These are phyloP conservation scores for Antennarius striatus DNA, from an alignment of 2,113 vertebrate genomes.

Conservation along the genomic window DNA sequence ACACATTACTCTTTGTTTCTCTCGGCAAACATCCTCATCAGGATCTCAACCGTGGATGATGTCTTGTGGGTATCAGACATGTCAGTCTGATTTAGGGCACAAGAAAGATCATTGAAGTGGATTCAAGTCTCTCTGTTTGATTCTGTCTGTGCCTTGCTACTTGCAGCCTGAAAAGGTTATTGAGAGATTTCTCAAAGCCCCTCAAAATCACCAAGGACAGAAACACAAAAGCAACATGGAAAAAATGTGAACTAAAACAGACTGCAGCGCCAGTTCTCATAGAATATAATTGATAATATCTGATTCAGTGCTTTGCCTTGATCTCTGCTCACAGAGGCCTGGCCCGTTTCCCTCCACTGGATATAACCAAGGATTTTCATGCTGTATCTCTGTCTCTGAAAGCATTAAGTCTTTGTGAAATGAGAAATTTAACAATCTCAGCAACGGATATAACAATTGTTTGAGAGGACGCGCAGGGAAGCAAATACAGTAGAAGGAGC, in stretches of 20 bases:
- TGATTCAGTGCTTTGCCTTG: constrained; percentile 33
- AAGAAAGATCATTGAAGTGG: constrained; percentile 5
- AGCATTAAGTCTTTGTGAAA: constrained; percentile 21
- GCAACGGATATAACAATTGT: constrained; percentile 21
- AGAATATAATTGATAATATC: constrained; percentile 43
- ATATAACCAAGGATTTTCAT: constrained; percentile 6
- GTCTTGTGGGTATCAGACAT: constrained; percentile 40
- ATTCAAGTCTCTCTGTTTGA: background rate
- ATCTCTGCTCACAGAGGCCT: constrained; percentile 32
- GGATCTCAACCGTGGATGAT: constrained; percentile 32
- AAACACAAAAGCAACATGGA: constrained; percentile 35
- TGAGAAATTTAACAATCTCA: constrained; percentile 24
- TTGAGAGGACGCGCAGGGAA: constrained; percentile 10
- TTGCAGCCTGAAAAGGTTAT: constrained; percentile 27
- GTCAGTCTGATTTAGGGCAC: constrained; percentile 32
- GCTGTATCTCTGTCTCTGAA: constrained; percentile 13
- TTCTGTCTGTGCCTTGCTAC: constrained; percentile 10
- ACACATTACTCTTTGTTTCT: background rate
- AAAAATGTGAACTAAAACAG: constrained; percentile 48
- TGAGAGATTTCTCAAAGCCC: constrained; percentile 18
- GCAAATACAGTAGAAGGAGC: background rate
- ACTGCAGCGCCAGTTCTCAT: constrained; percentile 36
- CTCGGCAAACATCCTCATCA: constrained; percentile 10
- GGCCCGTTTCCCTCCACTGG: constrained; percentile 23
- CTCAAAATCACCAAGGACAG: constrained; percentile 23